A percentile compares a stretch with the other conserved stretches of the same genome.
Conservation (phyloP, 37 sponge, comb jelly and placozoan species). For the Mnemiopsis leidyi region DNA sequence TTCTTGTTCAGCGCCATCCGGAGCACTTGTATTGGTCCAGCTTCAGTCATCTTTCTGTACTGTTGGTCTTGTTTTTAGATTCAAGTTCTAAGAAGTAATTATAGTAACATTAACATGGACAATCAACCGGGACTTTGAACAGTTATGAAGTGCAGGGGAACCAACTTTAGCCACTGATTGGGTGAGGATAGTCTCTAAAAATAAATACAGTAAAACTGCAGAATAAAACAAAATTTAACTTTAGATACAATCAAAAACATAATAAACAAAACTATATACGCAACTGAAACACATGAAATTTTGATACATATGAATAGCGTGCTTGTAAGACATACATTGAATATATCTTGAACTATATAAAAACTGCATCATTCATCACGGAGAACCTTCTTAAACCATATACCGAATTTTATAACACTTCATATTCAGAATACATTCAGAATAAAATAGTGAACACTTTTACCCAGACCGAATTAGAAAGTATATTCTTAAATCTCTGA, state of each 20-base stretch:
- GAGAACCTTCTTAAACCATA: neutral
- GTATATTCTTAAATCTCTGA: no score
- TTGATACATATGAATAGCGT: neutral
- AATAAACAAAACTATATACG: neutral
- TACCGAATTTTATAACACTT: neutral
- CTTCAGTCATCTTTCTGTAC: constrained; percentile 16
- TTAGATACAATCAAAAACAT: neutral
- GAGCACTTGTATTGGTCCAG: neutral
- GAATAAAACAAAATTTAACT: neutral
- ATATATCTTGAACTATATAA: neutral
- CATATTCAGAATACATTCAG: no score
- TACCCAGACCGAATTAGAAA: no score
- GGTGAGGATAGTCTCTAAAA: no score
- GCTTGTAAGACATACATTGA: neutral
- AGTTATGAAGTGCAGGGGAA: no score
- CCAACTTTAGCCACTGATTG: no score
- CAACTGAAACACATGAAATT: neutral
- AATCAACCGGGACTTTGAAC: no score
- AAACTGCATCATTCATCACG: neutral
- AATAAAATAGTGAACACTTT: no score
- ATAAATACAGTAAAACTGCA: neutral
- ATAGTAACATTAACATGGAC: no score
- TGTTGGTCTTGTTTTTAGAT: no score
- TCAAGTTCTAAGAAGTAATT: no score
- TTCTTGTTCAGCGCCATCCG: constrained; percentile 3